These are phyloP conservation scores for Solea senegalensis DNA, from an alignment of 2,113 vertebrate species.

Conservation along the genomic window DNA sequence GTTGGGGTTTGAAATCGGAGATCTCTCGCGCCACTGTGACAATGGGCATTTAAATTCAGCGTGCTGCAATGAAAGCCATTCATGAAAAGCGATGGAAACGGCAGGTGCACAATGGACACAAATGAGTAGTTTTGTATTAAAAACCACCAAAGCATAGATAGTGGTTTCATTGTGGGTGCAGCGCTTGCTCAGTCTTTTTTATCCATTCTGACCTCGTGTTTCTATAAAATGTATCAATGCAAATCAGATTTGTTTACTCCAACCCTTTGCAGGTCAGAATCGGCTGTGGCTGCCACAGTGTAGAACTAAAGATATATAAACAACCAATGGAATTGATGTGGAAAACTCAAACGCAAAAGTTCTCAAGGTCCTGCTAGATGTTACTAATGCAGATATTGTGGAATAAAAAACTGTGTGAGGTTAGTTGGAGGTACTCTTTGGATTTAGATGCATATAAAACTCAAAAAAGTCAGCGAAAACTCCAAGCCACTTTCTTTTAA, in stretches of 20 bases:
- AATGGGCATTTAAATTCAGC: conserved; percentile 21
- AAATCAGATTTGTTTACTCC: conserved; percentile 2
- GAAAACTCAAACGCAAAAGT: too few species aligned
- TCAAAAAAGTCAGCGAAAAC: too few species aligned
- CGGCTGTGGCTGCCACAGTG: neutral
- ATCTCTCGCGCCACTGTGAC: conserved; percentile 29
- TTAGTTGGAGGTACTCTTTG: too few species aligned
- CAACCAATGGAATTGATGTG: too few species aligned
- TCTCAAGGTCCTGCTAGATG: too few species aligned
- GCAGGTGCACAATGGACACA: conserved; percentile 15
- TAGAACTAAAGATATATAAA: neutral
- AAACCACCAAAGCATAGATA: conserved; percentile 15
- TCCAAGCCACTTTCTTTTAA: too few species aligned
- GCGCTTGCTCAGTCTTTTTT: conserved; percentile 1
- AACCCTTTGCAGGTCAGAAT: too few species aligned
- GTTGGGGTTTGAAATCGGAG: conserved; percentile 33
- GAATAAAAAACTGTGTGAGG: too few species aligned
- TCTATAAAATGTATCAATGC: conserved; percentile 4
- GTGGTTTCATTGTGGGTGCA: neutral
- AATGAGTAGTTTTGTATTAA: conserved; percentile 27
- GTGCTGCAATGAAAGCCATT: conserved; percentile 8
- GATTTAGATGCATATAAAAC: too few species aligned
- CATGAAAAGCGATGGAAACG: neutral
- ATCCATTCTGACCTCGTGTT: conserved; percentile 18
- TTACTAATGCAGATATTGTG: too few species aligned